Conservation (phyloP, 1,140 invertebrate genomes). For the Monomorium pharaonis region DNA sequence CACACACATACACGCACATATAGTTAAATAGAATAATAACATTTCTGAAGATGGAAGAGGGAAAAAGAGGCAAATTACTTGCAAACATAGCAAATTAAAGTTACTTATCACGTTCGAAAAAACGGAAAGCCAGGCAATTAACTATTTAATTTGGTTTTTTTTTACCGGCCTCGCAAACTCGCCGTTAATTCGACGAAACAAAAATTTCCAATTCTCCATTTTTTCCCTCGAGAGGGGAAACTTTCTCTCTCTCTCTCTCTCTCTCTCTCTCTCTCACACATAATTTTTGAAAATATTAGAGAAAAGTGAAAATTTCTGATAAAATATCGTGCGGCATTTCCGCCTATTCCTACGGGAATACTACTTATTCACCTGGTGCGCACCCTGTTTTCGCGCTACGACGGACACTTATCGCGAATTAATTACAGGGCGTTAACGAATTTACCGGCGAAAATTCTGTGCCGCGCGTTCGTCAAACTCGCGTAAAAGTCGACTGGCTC, state of each 20-base stretch:
- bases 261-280: too few species aligned
- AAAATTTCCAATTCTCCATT: background rate
- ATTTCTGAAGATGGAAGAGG: background rate
- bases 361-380: background rate
- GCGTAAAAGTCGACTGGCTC: conserved; percentile 12
- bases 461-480: background rate
- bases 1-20: too few species aligned
- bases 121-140: background rate
- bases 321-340: too few species aligned
- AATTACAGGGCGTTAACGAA: background rate
- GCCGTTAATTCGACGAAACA: background rate
- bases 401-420: background rate
- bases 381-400: background rate
- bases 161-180: background rate
- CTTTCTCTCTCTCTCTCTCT: too few species aligned
- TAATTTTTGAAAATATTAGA: background rate
- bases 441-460: background rate
- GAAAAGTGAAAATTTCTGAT: background rate
- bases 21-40: background rate
- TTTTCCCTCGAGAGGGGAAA: background rate
- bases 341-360: background rate
- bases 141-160: background rate
- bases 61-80: background rate
- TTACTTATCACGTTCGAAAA: background rate
- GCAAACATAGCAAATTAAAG: background rate